phyloP scores from a whole-genome alignment of 2,888 invertebrate species.

The Nymphalis urticae region DNA sequence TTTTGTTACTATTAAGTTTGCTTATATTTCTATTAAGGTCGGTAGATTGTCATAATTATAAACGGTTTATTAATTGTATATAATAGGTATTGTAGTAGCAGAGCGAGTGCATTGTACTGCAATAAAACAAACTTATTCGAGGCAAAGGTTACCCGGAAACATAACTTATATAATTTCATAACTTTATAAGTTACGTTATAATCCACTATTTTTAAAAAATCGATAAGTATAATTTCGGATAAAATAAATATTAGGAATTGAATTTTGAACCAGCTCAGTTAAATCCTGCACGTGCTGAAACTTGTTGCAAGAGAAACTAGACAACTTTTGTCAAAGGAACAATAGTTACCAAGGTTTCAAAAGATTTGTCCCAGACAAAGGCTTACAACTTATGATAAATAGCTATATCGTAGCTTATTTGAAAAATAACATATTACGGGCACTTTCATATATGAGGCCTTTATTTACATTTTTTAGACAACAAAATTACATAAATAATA shows the following conservation, averaged over 20 bases:
- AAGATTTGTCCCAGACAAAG: constrained; percentile 27
- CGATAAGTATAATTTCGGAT: neutral
- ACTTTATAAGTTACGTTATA: constrained; percentile 4
- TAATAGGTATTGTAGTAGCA: neutral
- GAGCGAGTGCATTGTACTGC: constrained; percentile 13
- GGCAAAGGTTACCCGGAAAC: constrained; percentile 34
- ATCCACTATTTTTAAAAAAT: neutral
- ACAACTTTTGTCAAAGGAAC: constrained; percentile 30
- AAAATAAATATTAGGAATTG: neutral
- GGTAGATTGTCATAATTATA: neutral
- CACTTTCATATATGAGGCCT: no score
- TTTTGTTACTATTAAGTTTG: neutral
- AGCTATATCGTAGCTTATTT: neutral
- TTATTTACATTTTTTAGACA: no score
- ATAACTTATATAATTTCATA: constrained; percentile 24
- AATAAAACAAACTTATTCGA: constrained; percentile 37
- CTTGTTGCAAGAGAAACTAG: constrained; percentile 33
- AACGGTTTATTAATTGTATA: neutral
- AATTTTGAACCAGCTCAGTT: neutral
- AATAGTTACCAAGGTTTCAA: constrained; percentile 28
- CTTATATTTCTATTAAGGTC: neutral
- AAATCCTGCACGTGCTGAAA: constrained; percentile 35
- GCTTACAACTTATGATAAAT: constrained; percentile 21
- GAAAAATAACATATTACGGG: no score
- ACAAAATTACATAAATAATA: no score